These are phyloP conservation scores for Chrysotoxum bicinctum DNA, from an alignment of 2,888 invertebrate genomes.

Conservation along the genomic window DNA sequence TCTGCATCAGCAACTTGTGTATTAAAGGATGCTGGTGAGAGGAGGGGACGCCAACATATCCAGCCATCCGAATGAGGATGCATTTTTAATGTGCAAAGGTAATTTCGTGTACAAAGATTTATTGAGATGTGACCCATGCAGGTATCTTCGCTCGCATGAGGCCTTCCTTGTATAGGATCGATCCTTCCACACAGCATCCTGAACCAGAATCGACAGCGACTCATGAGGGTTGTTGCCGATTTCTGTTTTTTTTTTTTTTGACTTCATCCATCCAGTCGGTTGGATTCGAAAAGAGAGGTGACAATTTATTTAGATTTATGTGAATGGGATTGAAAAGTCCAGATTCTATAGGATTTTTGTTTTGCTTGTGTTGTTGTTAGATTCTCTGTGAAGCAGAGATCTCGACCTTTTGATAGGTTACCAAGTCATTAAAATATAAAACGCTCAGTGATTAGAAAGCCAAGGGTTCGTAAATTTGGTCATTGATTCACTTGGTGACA, in stretches of 20 bases:
- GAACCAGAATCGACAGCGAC: background rate
- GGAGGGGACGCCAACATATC: slow-evolving; percentile 12
- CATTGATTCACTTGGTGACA: slow-evolving; percentile 58
- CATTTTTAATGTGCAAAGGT: slow-evolving; percentile 67
- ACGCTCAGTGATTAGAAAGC: slow-evolving; percentile 29
- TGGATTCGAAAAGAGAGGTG: slow-evolving; percentile 42
- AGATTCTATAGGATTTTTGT: slow-evolving; percentile 12
- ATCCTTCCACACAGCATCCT: slow-evolving; percentile 16
- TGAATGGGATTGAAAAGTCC: slow-evolving; percentile 41
- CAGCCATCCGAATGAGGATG: slow-evolving; percentile 58
- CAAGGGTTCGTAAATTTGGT: slow-evolving; percentile 56
- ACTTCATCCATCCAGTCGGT: slow-evolving; percentile 9
- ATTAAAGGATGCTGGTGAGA: slow-evolving; percentile 46
- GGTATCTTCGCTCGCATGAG: slow-evolving; percentile 41
- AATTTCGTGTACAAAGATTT: slow-evolving; percentile 69
- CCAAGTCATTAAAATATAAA: slow-evolving; percentile 60
- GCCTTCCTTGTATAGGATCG: slow-evolving; percentile 22
- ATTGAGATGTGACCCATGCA: slow-evolving; percentile 70
- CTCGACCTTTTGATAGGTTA: slow-evolving; percentile 63
- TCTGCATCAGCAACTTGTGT: background rate
- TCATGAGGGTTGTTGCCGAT: slow-evolving; percentile 46
- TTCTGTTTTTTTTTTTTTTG: slow-evolving; percentile 5
- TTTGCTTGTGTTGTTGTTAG: background rate
- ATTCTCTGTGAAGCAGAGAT: slow-evolving; percentile 15
- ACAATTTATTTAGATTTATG: slow-evolving; percentile 72